Evolutionary conservation across 2,888 invertebrate genomes (phyloP).

Genomic region (Nesidiocoris tenuis): DNA sequence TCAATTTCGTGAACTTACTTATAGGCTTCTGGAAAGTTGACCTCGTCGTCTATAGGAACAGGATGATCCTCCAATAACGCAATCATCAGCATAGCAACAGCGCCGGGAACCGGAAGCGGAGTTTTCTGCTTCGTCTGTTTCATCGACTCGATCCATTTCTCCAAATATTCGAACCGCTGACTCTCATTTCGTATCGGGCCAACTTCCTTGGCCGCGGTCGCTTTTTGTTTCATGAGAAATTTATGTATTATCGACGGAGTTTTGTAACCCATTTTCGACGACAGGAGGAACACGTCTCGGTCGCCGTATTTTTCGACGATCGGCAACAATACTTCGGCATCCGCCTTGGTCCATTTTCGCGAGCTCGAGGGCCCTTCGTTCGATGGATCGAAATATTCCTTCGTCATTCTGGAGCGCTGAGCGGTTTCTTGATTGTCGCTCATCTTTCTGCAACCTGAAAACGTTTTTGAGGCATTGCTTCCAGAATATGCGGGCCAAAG

Average conservation of each 20-base stretch:
- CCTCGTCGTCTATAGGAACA: constrained; percentile 19
- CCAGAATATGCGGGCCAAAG: too few species aligned
- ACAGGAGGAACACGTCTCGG: constrained; percentile 10
- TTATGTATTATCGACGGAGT: background rate
- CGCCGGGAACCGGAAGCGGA: constrained; percentile 4
- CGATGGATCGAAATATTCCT: background rate
- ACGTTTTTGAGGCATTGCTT: too few species aligned
- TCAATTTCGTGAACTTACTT: too few species aligned
- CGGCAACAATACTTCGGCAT: background rate
- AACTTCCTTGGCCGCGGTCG: background rate
- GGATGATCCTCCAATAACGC: constrained; percentile 26
- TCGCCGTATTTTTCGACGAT: constrained; percentile 19
- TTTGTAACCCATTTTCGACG: background rate
- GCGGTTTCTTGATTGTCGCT: background rate
- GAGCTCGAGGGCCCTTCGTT: background rate
- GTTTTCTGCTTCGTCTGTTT: constrained; percentile 3
- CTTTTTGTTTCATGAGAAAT: constrained; percentile 15
- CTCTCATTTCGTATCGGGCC: too few species aligned
- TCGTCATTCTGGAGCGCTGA: background rate
- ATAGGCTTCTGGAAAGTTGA: constrained; percentile 29
- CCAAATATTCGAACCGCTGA: background rate
- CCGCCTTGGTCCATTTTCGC: constrained; percentile 4
- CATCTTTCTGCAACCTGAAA: background rate
- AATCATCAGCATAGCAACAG: constrained; percentile 22
- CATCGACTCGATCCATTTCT: constrained; percentile 14